Evolutionary conservation across 2,113 vertebrate species (phyloP), one percentile per base, ranked within the genome.

Genomic region (Epinephelus cyanopodus): DNA sequence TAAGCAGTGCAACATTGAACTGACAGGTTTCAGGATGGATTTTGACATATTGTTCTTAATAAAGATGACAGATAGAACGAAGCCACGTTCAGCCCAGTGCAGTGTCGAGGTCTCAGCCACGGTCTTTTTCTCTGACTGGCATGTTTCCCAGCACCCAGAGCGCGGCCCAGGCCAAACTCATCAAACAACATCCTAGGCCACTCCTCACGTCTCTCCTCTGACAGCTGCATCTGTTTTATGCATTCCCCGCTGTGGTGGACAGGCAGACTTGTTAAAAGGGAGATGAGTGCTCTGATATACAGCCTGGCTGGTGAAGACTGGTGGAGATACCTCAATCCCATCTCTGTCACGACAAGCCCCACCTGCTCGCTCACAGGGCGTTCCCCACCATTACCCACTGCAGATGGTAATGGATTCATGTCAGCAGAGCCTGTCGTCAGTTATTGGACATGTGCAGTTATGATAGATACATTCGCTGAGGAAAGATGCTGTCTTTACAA

Each of bases 181-280:
- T 89, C 90, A 83, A 64, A 87, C 84, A 53, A 23, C 84, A 81
- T 77, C 84, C 79, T 7, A 39, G 53, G 48, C 79, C 77, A 37
- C 82, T 86, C 87, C 74, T 87, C 80, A 53, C 67, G 50, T 27
- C 79, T 77, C 77, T 79, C 42, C 70, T 77, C 56, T 77, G 82
- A 89, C 87, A 86, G 83, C 86, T 89, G 87, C 87, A 88, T 95
- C 94, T 95, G 94, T 87, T 95, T 93, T 90, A 86, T 83, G 76
- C 90, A 91, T 95, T 90, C 86, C 69, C 84, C 13, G 13, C 79
- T 85, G 87, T 67, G 57, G 81, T 83, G 76, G 80, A 89, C 79
- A 79, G 88, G 21, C 86, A 54, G 81, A 86, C 87, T 90, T 92
- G 83, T 90, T 89, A 92, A 92, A 87, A 79, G 73, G 79, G 82